Evolutionary conservation across 2,113 vertebrate genomes (phyloP).

Genomic region (Gadus chalcogrammus): DNA sequence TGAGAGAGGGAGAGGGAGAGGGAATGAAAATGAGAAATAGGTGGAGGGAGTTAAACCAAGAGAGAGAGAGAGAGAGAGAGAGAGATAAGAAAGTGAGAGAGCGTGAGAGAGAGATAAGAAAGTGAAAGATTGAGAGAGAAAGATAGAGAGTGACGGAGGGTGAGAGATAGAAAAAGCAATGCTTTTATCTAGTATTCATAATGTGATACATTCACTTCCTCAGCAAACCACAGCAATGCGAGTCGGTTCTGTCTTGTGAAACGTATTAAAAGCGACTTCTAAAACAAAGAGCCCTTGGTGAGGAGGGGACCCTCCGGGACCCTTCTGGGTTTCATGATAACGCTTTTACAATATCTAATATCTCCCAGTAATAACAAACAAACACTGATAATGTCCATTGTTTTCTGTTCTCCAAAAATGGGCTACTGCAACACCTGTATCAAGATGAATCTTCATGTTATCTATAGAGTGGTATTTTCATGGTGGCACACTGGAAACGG

Average conservation of each 20-base stretch:
- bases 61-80: too few species aligned
- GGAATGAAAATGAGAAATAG: constrained; percentile 20
- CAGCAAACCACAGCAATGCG: constrained; percentile 28
- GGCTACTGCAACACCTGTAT: constrained; percentile 15
- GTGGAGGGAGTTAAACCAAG: too few species aligned
- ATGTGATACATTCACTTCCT: constrained; percentile 35
- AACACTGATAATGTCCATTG: constrained; percentile 38
- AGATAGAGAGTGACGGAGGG: constrained; percentile 15
- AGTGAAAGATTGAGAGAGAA: constrained; percentile 7
- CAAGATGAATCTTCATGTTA: constrained; percentile 28
- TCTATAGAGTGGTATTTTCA: constrained; percentile 6
- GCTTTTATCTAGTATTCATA: constrained; percentile 22
- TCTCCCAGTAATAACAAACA: constrained; percentile 44
- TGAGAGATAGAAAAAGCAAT: constrained; percentile 25
- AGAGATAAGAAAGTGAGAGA: constrained; percentile 4
- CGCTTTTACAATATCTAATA: constrained; percentile 35
- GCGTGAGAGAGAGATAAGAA: constrained; percentile 16
- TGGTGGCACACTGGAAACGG: too few species aligned
- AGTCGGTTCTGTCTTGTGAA: constrained; percentile 27
- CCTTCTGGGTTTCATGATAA: constrained; percentile 32
- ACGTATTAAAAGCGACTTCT: constrained; percentile 31
- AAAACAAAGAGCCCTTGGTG: constrained; percentile 33
- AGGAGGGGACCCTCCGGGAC: neutral
- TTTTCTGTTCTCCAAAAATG: constrained; percentile 30
- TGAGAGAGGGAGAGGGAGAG: too few species aligned